Base-by-base conservation (phyloP, 2,888 invertebrate genomes). In the Brachypalpus laphriformis region DNA sequence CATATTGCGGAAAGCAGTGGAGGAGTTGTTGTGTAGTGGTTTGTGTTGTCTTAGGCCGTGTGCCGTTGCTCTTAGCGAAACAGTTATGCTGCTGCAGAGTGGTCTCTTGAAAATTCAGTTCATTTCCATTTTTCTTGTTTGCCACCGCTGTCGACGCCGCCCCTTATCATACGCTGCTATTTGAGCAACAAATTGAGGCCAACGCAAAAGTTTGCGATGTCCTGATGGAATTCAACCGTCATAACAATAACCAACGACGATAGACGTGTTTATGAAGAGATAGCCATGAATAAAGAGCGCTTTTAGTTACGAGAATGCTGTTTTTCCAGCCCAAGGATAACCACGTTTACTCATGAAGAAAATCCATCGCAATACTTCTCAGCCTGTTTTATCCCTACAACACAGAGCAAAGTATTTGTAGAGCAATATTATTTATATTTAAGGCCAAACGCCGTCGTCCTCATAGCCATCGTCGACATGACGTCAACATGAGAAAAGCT, bases 401-500 rank as follows among this genome's bases (percentile, higher is more conserved):
- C 14, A 14, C 6, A 51, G 9, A 25, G 57, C 40, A 45, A 49
- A 45, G 54, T 68, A 82, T 75, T 76, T 76, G 82, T 47, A 59
- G 49, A 70, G 47, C 65, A 75, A 66, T 81, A 75, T 75, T 70
- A 85, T 81, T 78, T 63, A n/a, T 34, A 47, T 76, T 85, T 75
- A 71, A 85, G 75, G 75, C 80, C 42, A 83, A 80, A 70, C 45
- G 78, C 63, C 63, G 65, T 72, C 63, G 68, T 63, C 75, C 72
- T 77, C 54, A 56, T 71, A 51, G 54, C 56, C 75, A 83, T 80
- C 68, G 59, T 70, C 70, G 71, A 65, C 71, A 81, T 85, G 85
- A 85, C 85, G 85, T 85, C 85, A 85, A 42, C 80, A 71, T 63
- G 57, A 59, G 65, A 68, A 83, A 83, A 85, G 85, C 81, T 85